phyloP scores from a whole-genome alignment of 2,113 vertebrate species.

The Pogona vitticeps region DNA sequence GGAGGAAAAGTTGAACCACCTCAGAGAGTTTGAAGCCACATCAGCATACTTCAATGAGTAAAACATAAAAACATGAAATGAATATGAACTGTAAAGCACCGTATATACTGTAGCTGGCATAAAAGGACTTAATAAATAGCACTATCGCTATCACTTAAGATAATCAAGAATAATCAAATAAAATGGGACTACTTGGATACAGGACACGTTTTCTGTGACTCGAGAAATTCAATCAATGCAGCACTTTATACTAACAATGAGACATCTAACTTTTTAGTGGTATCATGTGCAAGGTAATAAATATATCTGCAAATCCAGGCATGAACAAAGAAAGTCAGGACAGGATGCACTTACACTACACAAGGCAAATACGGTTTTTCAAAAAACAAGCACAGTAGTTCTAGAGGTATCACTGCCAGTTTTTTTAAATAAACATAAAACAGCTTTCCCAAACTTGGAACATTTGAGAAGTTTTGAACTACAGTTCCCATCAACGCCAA shows the following conservation, averaged over 20 bases:
- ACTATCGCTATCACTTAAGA: background rate
- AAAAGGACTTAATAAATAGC: background rate
- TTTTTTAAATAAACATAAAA: background rate
- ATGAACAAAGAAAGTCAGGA: background rate
- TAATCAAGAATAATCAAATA: too few relatives aligned
- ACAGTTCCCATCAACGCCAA: too few relatives aligned
- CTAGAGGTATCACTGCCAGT: background rate
- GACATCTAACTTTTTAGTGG: background rate
- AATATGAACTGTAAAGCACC: background rate
- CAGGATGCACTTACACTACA: background rate
- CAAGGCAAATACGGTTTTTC: background rate
- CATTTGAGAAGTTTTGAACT: too few relatives aligned
- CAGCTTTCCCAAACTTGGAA: too few relatives aligned
- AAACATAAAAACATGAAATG: background rate
- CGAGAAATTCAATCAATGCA: too few relatives aligned
- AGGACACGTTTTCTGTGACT: too few relatives aligned
- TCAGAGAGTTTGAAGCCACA: too few relatives aligned
- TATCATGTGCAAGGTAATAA: background rate
- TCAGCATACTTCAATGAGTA: background rate
- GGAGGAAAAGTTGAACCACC: too few relatives aligned
- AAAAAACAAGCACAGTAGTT: background rate
- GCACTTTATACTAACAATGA: background rate
- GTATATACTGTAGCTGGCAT: background rate
- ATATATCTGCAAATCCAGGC: background rate
- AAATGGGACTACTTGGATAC: too few relatives aligned